Conservation (phyloP, 1,140 invertebrate species). For the Sitodiplosis mosellana region DNA sequence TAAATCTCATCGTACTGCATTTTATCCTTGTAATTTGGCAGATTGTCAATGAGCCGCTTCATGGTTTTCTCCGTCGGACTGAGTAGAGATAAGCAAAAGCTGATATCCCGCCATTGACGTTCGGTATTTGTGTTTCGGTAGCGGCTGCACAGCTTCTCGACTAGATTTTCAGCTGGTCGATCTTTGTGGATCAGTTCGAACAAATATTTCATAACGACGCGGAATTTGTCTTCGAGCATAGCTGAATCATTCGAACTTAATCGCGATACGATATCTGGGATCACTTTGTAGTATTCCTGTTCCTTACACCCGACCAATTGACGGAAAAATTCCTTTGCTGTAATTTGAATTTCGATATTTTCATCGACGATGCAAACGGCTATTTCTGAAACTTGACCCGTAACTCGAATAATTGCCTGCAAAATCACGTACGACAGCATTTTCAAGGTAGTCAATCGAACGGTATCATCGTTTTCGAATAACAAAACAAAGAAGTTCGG, state of each 20-base stretch:
- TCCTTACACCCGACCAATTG: constrained; percentile 65
- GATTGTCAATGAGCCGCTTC: constrained; percentile 59
- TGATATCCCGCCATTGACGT: constrained; percentile 64
- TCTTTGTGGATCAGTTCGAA: constrained; percentile 72
- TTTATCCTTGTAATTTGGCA: constrained; percentile 61
- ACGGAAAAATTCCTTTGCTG: constrained; percentile 67
- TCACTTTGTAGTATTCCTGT: constrained; percentile 83
- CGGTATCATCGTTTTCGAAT: constrained; percentile 45
- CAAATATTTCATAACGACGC: constrained; percentile 65
- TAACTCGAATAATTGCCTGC: constrained; percentile 89
- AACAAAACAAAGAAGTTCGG: constrained; percentile 66
- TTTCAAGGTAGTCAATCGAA: constrained; percentile 65
- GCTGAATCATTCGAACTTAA: constrained; percentile 58
- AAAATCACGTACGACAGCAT: constrained; percentile 78
- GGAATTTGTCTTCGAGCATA: constrained; percentile 58
- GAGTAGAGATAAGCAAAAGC: constrained; percentile 51
- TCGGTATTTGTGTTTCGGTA: constrained; percentile 52
- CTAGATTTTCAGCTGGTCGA: constrained; percentile 64
- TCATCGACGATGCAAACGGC: constrained; percentile 72
- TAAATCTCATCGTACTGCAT: constrained; percentile 58
- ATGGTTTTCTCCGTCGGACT: constrained; percentile 52
- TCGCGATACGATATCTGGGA: constrained; percentile 85
- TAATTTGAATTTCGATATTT: constrained; percentile 42
- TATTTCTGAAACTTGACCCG: constrained; percentile 85
- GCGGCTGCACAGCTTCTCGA: constrained; percentile 73